A percentile compares a stretch with the other conserved stretches of the same genome.
Evolutionary conservation across 2,888 invertebrate genomes (phyloP).

Genomic region (Seira sanloemensis): DNA sequence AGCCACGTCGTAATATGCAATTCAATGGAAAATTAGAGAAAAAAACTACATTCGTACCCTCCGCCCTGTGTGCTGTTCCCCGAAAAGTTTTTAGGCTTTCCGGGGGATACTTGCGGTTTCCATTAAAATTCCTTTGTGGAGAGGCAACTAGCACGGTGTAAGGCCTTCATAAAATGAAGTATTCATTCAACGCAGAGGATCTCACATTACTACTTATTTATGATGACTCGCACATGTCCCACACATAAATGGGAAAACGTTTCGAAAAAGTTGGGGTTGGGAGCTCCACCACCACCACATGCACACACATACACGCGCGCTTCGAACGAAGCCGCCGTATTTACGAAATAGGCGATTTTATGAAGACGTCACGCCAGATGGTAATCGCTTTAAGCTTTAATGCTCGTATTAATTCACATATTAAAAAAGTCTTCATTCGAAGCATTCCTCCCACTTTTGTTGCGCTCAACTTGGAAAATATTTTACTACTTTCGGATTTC

Average conservation of each 20-base stretch:
- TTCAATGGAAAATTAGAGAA: too few species aligned
- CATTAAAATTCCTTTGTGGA: neutral
- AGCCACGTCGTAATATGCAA: too few species aligned
- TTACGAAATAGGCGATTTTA: neutral
- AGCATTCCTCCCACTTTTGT: too few species aligned
- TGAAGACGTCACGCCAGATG: neutral
- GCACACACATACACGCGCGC: neutral
- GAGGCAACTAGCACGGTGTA: neutral
- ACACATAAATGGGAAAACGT: slow-evolving; percentile 47
- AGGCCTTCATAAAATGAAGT: neutral
- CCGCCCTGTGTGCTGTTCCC: too few species aligned
- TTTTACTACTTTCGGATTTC: too few species aligned
- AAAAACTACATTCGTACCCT: too few species aligned
- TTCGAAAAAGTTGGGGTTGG: neutral
- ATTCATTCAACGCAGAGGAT: neutral
- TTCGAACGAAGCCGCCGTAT: too few species aligned
- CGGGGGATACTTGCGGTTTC: neutral
- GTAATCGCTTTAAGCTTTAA: neutral
- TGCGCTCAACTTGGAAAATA: too few species aligned
- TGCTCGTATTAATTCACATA: neutral
- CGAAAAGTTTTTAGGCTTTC: too few species aligned
- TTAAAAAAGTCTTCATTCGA: too few species aligned
- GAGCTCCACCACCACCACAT: neutral
- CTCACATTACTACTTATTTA: slow-evolving; percentile 38
- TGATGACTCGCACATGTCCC: slow-evolving; percentile 42